Base-by-base conservation (phyloP, 2,888 invertebrate genomes). In the Drosophila suboccidentalis region DNA sequence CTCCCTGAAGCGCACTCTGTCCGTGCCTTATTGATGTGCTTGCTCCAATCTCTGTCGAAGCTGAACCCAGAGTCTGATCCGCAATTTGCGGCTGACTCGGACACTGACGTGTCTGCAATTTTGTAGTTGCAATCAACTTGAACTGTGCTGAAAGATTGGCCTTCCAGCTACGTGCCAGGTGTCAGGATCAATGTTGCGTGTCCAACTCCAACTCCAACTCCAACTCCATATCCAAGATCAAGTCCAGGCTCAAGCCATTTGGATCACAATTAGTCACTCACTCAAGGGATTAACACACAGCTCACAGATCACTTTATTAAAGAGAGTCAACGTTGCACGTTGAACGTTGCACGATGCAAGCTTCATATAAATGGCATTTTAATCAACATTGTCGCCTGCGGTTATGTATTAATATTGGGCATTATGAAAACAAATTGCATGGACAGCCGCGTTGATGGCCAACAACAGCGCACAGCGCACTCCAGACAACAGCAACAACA, bases 331-430 rank as follows among this genome's bases (percentile, higher is more conserved):
- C 15, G 51, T 54, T 69, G 32, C 34, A 32, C 50, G 22, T 26
- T 47, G 41, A 39, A 10, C 62, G 43, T 17, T 29, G 34, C 60
- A 43, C 10, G 32, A 22, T 44, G 26, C 26, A 6, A 29, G 29
- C 29, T 34, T 54, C 66, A 65, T 72, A 66, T 75, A 82, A 84
- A 86, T 89, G 87, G 82, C 89, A 78, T 89, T 88, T 88, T 81
- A 89, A 86, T 90, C 80, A 87, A 84, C 84, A 78, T 85, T 90
- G 85, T 87, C 89, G 85, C 89, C 82, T 65, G 59, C 62, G 83
- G 85, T 65, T 49, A 53, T 57, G 44, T 69, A 89, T 82, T 82
- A 81, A 87, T 87, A 81, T 78, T 68, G 67, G 67, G 75, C 82
- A 88, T 89, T 83, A 85, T 78, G 79, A 71, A 80, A 71, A 85